Evolutionary conservation across 2,797 vertebrate genomes (phyloP), one percentile per base, ranked within the genome.

Genomic region (Melanogrammus aeglefinus): DNA sequence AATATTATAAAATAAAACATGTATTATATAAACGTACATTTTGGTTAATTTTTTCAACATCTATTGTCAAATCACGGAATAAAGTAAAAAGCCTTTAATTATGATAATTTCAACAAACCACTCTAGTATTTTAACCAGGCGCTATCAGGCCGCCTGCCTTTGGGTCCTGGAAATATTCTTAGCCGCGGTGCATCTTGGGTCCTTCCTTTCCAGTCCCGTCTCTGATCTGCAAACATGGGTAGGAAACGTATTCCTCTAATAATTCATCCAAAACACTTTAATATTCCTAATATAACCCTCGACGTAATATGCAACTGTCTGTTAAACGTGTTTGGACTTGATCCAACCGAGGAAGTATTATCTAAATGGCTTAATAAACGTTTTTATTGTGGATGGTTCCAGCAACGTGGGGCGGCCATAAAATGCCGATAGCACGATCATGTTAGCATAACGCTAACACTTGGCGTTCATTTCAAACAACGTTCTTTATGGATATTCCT

Each of bases 201-300:
- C 81, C 85, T 91, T 87, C 91, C 94, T 95, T 95, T 95, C 91
- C 87, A 88, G 86, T 92, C 92, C 87, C 85, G 91, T 82, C 92
- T 93, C 91, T 83, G 80, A 88, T 80, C 86, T 75, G 89, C 80
- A 80, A 92, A 90, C 90, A 95, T 95, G 95, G 95, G 95, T 95
- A 92, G 1, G 93, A 31, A 7, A 44, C 2, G 1, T 29, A 33
- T 70, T 84, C 75, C 0, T 10, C 1, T 69, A 69, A 69, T 69
- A 69, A 10, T 24, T 69, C 63, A 24, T 12, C n/a, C 24, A 69
- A 69, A 69, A 69, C 63, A 69, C n/a, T 27, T 24, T 13, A 69
- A 69, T 69, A 69, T 5, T 69, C n/a, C 0, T 7, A 69, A 3
- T 69, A 27, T 69, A 69, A 69, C 63, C n/a, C 63, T 69, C 24